Base-by-base conservation (phyloP, 2,888 invertebrate genomes). In the Clitarchus hookeri region DNA sequence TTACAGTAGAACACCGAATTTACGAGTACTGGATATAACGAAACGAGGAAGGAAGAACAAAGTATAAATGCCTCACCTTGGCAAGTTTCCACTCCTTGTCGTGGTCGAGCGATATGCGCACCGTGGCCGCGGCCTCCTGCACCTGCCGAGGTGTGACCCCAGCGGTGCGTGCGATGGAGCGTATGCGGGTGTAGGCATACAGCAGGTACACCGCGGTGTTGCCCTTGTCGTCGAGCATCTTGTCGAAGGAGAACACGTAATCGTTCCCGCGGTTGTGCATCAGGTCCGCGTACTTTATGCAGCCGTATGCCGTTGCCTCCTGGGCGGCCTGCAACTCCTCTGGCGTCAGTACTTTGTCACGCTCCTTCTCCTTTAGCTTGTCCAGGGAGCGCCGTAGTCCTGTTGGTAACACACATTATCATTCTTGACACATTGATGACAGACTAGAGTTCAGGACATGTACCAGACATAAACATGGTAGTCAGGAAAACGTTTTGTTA, bases 211-310 rank as follows among this genome's bases (percentile, higher is more conserved):
- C 99, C 0, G 99, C 99, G 0, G 99, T 99, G 91, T 99, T 99
- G 16, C 99, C 99, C 91, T 97, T 96, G 91, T 99, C 99, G 90
- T 99, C 99, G 88, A 99, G 93, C 99, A 99, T 99, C 93, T 98
- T 98, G 90, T 99, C 98, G 92, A 99, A 99, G 0, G 98, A 99
- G 92, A 99, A 99, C 2, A 99, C 95, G 91, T 99, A 99, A 90
- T 99, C 99, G 91, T 97, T 96, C 86, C 94, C 95, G 87, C 98
- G 94, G 91, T 98, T 98, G 90, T 99, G 98, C 23, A 96, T 97
- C 84, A 99, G 93, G 93, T 99, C 99, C 8, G 99, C 96, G 91
- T 99, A 99, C 91, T 99, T 99, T 86, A 99, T 98, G 91, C 99
- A 99, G 8, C 99, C 98, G 91, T 98, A 99, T 0, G 99, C 99